Evolutionary conservation across 2,113 vertebrate species (phyloP), one percentile per base, ranked within the genome.

Genomic region (Laterallus jamaicensis): DNA sequence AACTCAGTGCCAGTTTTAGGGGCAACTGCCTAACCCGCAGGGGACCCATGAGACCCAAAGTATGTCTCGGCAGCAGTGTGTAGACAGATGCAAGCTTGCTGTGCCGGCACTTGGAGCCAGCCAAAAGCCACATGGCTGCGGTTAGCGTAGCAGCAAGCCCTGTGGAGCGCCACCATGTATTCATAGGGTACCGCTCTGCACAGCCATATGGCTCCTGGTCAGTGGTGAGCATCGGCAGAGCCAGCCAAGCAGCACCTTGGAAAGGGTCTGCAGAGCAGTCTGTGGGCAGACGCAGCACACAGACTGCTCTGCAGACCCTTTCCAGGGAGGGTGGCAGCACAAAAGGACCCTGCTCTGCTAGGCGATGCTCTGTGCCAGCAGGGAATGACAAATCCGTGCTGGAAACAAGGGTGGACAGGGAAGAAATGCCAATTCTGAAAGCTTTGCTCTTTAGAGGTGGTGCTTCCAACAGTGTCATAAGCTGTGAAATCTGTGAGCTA

Each of bases 131-230:
- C 0, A 1, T 11, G 63, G 14, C 35, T 22, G 54, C 5, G 1
- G 42, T 49, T 37, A 69, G 12, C 1, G 2, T 7, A 29, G 49
- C 59, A 31, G 59, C 54, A 12, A 81, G 42, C 58, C 60, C 56
- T 8, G 0, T 3, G 1, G 16, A 62, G 35, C 58, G 16, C 16
- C 11, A 1, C 10, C 0, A 0, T 4, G 26, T 15, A 5, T 28
- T 28, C 35, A 3, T 11, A 4, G 5, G 71, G 55, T 35, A 2
- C 10, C 0, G 3, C 50, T 77, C 37, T 18, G 1, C 0, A 8
- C 1, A 21, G 52, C 64, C 93, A n/a, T 70, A 29, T 21, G 78
- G 87, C 60, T 84, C 8, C 47, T 1, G 84, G 44, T 6, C 28
- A 26, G 70, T 20, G 1, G 3, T 1, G 56, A 50, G 22, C 19